Evolutionary conservation across 2,888 invertebrate genomes (phyloP).

Genomic region (Exocentrus adspersus): DNA sequence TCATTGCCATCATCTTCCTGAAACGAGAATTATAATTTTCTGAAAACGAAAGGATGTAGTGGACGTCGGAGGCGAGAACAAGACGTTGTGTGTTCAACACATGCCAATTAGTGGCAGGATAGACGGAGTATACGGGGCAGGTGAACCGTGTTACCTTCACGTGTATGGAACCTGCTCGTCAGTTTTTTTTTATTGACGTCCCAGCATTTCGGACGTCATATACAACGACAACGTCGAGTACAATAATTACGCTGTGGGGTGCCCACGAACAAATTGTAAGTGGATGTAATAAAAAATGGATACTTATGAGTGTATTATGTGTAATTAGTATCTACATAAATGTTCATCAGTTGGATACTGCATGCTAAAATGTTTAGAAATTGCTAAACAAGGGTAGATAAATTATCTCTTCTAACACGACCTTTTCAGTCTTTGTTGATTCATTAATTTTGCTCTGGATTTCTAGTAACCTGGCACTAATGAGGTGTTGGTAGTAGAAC

Average conservation of each 20-base stretch:
- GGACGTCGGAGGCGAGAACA: slow-evolving; percentile 39
- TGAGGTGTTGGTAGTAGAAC: slow-evolving; percentile 33
- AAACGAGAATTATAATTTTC: slow-evolving; percentile 20
- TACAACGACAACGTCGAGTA: slow-evolving; percentile 15
- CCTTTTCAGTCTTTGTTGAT: too few species aligned
- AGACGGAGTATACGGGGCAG: slow-evolving; percentile 31
- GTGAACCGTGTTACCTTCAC: slow-evolving; percentile 27
- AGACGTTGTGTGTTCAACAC: slow-evolving; percentile 46
- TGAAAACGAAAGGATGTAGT: slow-evolving; percentile 16
- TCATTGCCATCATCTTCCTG: slow-evolving; percentile 11
- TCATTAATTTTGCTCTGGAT: slow-evolving; percentile 14
- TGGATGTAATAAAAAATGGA: background rate
- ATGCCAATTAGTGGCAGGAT: slow-evolving; percentile 40
- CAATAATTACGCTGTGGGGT: slow-evolving; percentile 3
- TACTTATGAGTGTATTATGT: too few species aligned
- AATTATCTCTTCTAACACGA: too few species aligned
- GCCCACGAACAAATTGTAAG: background rate
- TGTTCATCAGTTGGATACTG: too few species aligned
- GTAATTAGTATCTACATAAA: too few species aligned
- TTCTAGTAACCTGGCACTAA: slow-evolving; percentile 22
- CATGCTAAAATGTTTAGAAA: too few species aligned
- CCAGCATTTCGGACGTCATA: slow-evolving; percentile 21
- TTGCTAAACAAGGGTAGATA: too few species aligned
- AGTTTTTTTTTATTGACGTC: too few species aligned
- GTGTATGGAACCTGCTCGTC: slow-evolving; percentile 23